These are phyloP conservation scores for Seira ritae DNA, from an alignment of 2,888 invertebrate genomes.

Conservation along the genomic window DNA sequence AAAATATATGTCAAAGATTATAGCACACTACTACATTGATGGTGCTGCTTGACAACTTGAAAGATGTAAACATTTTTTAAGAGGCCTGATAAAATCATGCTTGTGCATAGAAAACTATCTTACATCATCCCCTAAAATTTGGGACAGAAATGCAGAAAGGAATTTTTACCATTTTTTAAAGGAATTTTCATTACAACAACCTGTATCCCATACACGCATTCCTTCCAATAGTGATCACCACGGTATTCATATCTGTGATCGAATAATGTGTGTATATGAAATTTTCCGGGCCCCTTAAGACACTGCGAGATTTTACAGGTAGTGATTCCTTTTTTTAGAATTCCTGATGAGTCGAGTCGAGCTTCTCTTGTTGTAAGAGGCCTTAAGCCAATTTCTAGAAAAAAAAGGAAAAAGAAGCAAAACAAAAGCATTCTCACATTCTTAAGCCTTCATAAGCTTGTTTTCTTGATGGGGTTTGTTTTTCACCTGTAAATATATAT, in stretches of 20 bases:
- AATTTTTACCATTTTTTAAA: too few species aligned
- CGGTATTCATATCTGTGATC: neutral
- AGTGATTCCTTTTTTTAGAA: neutral
- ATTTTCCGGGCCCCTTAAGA: neutral
- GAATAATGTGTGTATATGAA: neutral
- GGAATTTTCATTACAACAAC: too few species aligned
- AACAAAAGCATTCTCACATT: constrained; percentile 8
- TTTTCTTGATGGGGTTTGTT: neutral
- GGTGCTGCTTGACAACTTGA: neutral
- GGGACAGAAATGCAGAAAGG: neutral
- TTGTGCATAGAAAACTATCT: constrained; percentile 13
- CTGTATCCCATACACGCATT: neutral
- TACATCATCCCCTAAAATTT: neutral
- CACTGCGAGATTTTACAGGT: neutral
- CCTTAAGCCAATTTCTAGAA: neutral
- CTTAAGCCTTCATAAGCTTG: neutral
- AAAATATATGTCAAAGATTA: neutral
- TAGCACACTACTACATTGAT: neutral
- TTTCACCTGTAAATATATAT: constrained; percentile 27
- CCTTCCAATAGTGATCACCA: neutral
- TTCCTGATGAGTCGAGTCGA: neutral
- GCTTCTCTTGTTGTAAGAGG: neutral
- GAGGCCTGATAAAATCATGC: constrained; percentile 1
- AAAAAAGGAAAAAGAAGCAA: neutral
- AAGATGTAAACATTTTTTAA: constrained; percentile 13